Evolutionary conservation across 1,140 invertebrate species (phyloP).

Genomic region (Himalopsyche phryganea): DNA sequence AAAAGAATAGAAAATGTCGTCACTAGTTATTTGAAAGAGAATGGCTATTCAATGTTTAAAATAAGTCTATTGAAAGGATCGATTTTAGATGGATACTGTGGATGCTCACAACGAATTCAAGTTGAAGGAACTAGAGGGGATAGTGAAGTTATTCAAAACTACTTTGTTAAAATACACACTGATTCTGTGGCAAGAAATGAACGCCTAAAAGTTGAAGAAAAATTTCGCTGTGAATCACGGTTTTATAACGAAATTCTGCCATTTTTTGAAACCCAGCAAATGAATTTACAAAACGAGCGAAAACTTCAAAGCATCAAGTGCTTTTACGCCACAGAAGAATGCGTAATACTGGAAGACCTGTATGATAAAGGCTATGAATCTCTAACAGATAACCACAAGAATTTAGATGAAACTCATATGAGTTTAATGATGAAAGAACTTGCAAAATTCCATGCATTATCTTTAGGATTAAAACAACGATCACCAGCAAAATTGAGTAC

Average conservation of each 20-base stretch:
- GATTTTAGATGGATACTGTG: too few relatives aligned
- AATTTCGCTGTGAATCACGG: background rate
- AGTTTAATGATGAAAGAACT: constrained; percentile 40
- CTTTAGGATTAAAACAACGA: constrained; percentile 36
- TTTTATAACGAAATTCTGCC: background rate
- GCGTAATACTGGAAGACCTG: background rate
- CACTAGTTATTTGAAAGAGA: too few relatives aligned
- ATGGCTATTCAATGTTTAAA: too few relatives aligned
- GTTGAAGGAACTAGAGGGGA: background rate
- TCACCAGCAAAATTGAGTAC: too few relatives aligned
- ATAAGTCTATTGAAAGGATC: too few relatives aligned
- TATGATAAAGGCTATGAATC: constrained; percentile 3
- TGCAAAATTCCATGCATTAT: constrained; percentile 43
- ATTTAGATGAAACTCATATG: constrained; percentile 36
- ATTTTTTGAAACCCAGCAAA: background rate
- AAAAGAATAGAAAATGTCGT: too few relatives aligned
- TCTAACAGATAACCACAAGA: constrained; percentile 4
- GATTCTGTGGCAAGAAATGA: background rate
- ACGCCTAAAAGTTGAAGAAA: background rate
- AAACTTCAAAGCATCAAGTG: background rate
- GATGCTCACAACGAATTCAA: too few relatives aligned
- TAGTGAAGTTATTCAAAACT: background rate
- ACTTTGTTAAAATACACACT: background rate
- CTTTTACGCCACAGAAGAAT: background rate
- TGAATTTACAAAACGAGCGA: background rate